A percentile compares a stretch with the other conserved stretches of the same genome.
Conservation (phyloP, 1,140 invertebrate species). For the Palaemon carinicauda region DNA sequence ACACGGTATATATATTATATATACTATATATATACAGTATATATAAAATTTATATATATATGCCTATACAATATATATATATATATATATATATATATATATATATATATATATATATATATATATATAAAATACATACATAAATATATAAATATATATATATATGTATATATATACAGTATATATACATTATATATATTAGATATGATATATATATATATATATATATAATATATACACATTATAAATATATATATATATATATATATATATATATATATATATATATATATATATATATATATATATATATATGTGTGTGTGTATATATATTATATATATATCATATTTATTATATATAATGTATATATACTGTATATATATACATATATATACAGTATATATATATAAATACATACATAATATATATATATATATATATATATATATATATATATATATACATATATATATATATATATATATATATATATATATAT, state of each 20-base stretch:
- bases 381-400: no score
- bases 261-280: neutral
- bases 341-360: no score
- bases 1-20: no score
- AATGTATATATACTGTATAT: neutral
- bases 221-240: no score
- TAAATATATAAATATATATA: neutral
- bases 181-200: neutral
- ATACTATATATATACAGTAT: neutral
- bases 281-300: neutral
- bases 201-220: neutral
- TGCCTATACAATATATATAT: neutral
- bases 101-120: constrained; percentile 2
- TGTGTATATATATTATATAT: neutral
- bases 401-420: no score
- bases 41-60: neutral
- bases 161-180: neutral
- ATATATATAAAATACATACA: neutral
- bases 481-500: neutral
- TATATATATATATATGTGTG: neutral
- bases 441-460: neutral
- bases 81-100: constrained; percentile 2
- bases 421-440: no score
- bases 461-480: neutral
- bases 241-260: neutral